These are phyloP conservation scores for Sorex maritimensis DNA, from an alignment of 2,797 vertebrate species.

Conservation along the genomic window DNA sequence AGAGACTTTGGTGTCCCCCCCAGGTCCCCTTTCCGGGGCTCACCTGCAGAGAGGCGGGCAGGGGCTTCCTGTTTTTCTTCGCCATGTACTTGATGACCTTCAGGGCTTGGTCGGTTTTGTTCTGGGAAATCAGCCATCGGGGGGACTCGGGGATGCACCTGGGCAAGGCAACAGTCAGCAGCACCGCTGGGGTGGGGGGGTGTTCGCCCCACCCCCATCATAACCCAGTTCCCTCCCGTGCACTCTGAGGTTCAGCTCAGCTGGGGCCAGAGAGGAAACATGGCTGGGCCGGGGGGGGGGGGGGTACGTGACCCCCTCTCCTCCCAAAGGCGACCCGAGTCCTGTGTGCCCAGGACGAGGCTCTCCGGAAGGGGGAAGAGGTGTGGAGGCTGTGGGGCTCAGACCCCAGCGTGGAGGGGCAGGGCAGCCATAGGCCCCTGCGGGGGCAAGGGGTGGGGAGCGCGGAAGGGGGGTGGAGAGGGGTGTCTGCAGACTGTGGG, in stretches of 20 bases:
- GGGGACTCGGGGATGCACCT: constrained; percentile 93
- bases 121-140: constrained; percentile 92
- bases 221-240: neutral
- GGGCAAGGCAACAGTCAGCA: neutral
- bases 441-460: neutral
- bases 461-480: neutral
- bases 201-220: accelerated
- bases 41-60: constrained; percentile 89
- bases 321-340: neutral
- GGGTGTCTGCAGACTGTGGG: neutral
- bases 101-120: constrained; percentile 89
- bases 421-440: neutral
- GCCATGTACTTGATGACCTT: constrained; percentile 90
- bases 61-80: constrained; percentile 89
- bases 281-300: neutral
- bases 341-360: neutral
- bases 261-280: neutral
- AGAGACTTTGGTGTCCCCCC: too few relatives aligned
- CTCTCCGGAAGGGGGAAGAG: too few relatives aligned
- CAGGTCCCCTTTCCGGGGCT: neutral
- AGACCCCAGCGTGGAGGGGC: neutral
- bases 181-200: neutral
- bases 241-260: neutral
- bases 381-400: too few relatives aligned
- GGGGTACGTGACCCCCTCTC: too few relatives aligned